Evolutionary conservation across 2,888 invertebrate species (phyloP).

Genomic region (Tinea trinotella): DNA sequence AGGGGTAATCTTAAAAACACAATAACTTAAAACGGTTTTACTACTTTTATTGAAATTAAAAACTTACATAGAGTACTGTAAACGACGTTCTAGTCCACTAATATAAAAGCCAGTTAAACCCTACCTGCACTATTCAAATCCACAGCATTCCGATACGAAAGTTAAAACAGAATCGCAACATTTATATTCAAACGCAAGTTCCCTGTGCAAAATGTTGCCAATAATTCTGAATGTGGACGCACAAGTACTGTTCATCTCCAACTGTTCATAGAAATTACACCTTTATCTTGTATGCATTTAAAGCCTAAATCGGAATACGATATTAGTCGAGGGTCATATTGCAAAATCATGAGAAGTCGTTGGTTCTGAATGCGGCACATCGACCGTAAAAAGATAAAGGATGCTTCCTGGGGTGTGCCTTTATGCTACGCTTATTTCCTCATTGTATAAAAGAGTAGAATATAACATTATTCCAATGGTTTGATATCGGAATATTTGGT

Average conservation of each 20-base stretch:
- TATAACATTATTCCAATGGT: constrained; percentile 14
- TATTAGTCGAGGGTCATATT: constrained; percentile 25
- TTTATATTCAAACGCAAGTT: constrained; percentile 23
- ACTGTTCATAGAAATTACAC: background rate
- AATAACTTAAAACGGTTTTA: no score
- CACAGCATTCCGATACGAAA: constrained; percentile 10
- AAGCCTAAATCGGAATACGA: background rate
- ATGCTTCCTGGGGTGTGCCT: constrained; percentile 25
- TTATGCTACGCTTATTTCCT: constrained; percentile 10
- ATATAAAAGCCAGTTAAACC: background rate
- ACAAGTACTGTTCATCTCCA: constrained; percentile 11
- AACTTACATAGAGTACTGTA: no score
- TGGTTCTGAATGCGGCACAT: constrained; percentile 33
- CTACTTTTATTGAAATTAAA: no score
- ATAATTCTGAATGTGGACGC: constrained; percentile 29
- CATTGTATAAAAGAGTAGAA: background rate
- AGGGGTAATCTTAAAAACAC: no score
- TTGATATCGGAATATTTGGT: background rate
- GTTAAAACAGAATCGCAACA: constrained; percentile 17
- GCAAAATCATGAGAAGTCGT: constrained; percentile 34
- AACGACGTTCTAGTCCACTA: no score
- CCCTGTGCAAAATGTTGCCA: constrained; percentile 29
- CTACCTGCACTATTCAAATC: constrained; percentile 6
- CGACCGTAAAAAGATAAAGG: constrained; percentile 36
- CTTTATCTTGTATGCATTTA: background rate